These are phyloP conservation scores for Bufo bufo DNA, from an alignment of 2,113 vertebrate genomes.

Conservation along the genomic window DNA sequence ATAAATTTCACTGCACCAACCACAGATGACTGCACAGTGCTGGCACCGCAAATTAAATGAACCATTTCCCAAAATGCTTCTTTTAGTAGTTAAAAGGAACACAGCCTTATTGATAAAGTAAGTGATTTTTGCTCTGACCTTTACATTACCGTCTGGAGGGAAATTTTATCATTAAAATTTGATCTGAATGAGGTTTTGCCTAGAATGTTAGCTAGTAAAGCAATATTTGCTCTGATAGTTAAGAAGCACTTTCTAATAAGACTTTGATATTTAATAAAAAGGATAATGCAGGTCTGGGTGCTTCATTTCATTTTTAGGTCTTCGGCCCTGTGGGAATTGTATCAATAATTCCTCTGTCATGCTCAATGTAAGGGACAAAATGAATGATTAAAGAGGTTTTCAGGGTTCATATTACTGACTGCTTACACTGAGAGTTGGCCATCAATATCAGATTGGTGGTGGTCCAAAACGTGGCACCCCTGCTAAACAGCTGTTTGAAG, in stretches of 20 bases:
- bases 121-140: slow-evolving; percentile 26
- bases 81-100: background rate
- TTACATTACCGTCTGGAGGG: slow-evolving; percentile 35
- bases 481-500: too few species aligned
- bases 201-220: slow-evolving; percentile 27
- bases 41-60: background rate
- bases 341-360: background rate
- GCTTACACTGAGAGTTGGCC: background rate
- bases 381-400: background rate
- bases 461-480: too few species aligned
- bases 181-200: slow-evolving; percentile 31
- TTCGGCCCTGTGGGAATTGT: background rate
- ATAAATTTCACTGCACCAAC: background rate
- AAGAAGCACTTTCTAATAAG: slow-evolving; percentile 28
- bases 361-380: background rate
- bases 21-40: background rate
- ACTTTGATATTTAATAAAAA: slow-evolving; percentile 32
- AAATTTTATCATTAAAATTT: slow-evolving; percentile 41
- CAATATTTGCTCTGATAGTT: slow-evolving; percentile 48
- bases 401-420: too few species aligned
- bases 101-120: background rate
- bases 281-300: background rate
- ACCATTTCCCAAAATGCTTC: background rate
- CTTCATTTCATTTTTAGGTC: background rate
- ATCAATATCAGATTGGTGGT: background rate